These are phyloP conservation scores for Peromyscus leucopus DNA, from an alignment of 2,113 vertebrate species.

Conservation along the genomic window DNA sequence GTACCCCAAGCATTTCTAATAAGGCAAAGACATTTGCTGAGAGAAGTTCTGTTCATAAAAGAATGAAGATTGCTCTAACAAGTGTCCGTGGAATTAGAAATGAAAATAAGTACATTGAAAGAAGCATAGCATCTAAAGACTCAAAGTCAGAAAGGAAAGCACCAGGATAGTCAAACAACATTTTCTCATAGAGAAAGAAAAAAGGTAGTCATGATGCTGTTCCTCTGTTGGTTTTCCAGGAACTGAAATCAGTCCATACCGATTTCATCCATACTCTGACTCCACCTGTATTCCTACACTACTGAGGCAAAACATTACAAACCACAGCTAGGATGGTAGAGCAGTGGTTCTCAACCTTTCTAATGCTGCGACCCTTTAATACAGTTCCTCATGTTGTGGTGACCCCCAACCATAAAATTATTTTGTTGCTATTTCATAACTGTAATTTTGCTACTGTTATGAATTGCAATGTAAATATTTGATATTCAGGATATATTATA, in stretches of 20 bases:
- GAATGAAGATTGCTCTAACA: not conserved
- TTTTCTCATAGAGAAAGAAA: not conserved
- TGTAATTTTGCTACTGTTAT: not conserved
- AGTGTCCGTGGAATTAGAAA: not conserved
- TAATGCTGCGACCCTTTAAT: not conserved
- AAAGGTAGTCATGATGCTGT: not conserved
- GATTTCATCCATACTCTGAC: not conserved
- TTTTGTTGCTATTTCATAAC: not conserved
- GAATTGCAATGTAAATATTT: not conserved
- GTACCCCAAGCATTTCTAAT: constrained; percentile 46
- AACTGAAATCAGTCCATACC: not conserved
- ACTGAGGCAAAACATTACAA: not conserved
- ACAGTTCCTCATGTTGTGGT: not conserved
- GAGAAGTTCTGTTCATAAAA: not conserved
- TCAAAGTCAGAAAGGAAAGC: not conserved
- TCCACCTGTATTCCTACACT: not conserved
- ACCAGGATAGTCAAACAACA: not conserved
- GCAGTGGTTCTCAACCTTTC: not conserved
- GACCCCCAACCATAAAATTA: not conserved
- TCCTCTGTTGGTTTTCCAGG: not conserved
- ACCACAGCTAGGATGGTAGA: not conserved
- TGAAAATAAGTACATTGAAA: not conserved
- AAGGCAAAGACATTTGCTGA: not conserved
- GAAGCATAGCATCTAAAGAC: not conserved
- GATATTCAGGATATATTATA: not conserved